These are phyloP conservation scores for Lepilemur ruficaudatus DNA, from an alignment of 2,797 vertebrate species.

Conservation along the genomic window DNA sequence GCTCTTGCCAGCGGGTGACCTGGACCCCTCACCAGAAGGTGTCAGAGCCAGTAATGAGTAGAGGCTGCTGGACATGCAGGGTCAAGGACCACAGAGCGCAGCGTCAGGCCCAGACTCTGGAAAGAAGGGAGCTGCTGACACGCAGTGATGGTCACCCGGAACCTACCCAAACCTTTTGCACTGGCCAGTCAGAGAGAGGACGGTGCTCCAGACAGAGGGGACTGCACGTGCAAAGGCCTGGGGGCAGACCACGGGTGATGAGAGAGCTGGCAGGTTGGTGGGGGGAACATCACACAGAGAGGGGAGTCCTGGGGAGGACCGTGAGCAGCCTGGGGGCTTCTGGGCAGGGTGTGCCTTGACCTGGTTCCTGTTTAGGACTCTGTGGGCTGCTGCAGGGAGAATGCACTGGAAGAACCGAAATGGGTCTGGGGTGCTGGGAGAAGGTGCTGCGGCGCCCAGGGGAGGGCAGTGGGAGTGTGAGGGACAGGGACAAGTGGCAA, in stretches of 20 bases:
- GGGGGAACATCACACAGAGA: neutral
- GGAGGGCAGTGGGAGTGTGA: no score
- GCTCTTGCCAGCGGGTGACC: neutral
- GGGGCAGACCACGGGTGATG: neutral
- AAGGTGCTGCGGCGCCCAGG: neutral
- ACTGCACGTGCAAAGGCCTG: rapidly evolving
- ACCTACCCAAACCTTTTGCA: neutral
- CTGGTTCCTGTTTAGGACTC: neutral
- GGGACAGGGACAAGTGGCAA: no score
- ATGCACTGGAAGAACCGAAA: neutral
- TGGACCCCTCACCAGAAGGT: neutral
- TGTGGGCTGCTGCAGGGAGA: no score
- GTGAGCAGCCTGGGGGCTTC: neutral
- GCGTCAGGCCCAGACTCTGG: neutral
- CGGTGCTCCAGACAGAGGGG: neutral
- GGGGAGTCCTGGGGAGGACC: no score
- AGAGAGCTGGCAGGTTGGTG: neutral
- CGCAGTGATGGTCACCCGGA: no score
- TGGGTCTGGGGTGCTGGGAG: neutral
- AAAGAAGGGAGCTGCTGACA: neutral
- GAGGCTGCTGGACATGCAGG: neutral
- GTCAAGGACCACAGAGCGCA: neutral
- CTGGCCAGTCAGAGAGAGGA: neutral
- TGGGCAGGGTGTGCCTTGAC: neutral
- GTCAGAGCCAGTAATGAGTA: neutral